Base-by-base conservation (phyloP, 2,113 vertebrate genomes). In the Phoenicopterus ruber region DNA sequence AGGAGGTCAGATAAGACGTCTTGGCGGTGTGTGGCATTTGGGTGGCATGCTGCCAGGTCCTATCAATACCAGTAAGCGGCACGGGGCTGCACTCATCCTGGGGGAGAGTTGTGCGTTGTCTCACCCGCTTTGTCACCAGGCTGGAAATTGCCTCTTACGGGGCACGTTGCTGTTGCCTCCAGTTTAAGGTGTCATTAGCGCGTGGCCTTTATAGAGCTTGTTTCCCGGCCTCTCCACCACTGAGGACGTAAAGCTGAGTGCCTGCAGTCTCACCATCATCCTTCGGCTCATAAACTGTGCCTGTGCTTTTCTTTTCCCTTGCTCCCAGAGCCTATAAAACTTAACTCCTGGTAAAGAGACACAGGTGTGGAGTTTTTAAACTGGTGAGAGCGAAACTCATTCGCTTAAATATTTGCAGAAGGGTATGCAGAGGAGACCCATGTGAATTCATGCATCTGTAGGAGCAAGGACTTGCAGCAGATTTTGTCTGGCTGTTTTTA, bases 131-230 rank as follows among this genome's bases (percentile, higher is more conserved):
- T 93, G 80, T 90, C 83, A 69, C 57, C 9, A 2, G 2, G 9
- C 77, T 40, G 71, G 42, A 54, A 82, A 6, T 42, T 34, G 34
- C 40, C 38, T 83, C 42, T 50, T 28, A 2, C 0, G 0, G 47
- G 50, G 10, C 63, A 29, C 0, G 0, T 11, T 44, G 66, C 73
- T 83, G 46, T 59, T 87, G 72, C 84, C 57, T 91, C 16, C 24
- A 25, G 55, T 49, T 57, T 10, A n/a, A 71, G 31, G 12, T 81
- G 76, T 62, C 59, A 6, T 1, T 9, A 9, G 5, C 32, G 31
- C 1, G 0, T 84, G 84, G 65, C 78, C 69, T 79, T 82, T 26
- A 16, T 0, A 1, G 62, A 59, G 40, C 44, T 88, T 1, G 0
- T 73, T 81, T 93, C 26, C 54, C 34, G 69, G 86, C 58, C 44